Percentiles rank a stretch among this genome's conserved stretches.
Conservation (phyloP, 2,797 vertebrate genomes). For the Chrosomus eos region DNA sequence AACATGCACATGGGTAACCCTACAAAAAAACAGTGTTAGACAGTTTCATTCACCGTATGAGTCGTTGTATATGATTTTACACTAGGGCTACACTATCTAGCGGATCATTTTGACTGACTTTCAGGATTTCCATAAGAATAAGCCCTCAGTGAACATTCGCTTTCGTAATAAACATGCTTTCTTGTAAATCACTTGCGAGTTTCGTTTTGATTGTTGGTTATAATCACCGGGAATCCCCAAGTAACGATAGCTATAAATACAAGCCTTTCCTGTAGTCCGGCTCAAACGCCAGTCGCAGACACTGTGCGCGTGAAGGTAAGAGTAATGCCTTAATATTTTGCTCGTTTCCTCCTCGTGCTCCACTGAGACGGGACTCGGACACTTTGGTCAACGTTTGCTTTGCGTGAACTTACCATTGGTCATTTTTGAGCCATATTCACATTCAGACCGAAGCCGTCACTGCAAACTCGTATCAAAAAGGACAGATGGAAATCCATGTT, state of each 20-base stretch:
- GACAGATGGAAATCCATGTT: slow-evolving; percentile 16
- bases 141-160: slow-evolving; percentile 29
- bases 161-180: slow-evolving; percentile 58
- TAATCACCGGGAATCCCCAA: slow-evolving; percentile 58
- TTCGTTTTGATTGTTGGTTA: slow-evolving; percentile 56
- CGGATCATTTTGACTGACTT: not conserved
- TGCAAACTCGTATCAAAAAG: slow-evolving; percentile 1
- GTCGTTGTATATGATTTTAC: not conserved
- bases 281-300: not conserved
- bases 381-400: not conserved
- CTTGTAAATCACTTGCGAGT: slow-evolving; percentile 54
- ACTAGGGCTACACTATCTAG: not conserved
- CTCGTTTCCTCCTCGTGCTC: no score
- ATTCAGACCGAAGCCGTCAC: slow-evolving; percentile 56
- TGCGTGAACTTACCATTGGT: slow-evolving; percentile 76
- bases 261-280: slow-evolving; percentile 13
- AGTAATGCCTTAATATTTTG: not conserved
- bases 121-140: not conserved
- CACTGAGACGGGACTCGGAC: not conserved
- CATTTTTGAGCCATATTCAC: slow-evolving; percentile 77
- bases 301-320: not conserved
- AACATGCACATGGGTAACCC: not conserved
- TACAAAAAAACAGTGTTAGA: not conserved
- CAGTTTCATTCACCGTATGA: not conserved
- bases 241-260: slow-evolving; percentile 47